phyloP scores from a whole-genome alignment of 1,140 invertebrate species.

The Aphelinus certus region DNA sequence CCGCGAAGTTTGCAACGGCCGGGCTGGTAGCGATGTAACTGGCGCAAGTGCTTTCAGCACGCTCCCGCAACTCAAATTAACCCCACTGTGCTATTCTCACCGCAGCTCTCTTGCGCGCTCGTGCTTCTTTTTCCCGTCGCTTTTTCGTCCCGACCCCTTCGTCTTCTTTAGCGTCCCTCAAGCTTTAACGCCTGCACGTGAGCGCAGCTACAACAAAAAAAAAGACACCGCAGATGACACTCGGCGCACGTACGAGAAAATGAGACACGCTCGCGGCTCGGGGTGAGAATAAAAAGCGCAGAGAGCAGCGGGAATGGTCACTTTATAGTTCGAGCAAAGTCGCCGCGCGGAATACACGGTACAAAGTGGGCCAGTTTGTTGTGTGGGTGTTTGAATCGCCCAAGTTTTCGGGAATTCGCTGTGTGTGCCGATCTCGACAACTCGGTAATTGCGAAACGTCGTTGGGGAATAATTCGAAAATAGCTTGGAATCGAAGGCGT shows the following conservation, averaged over 20 bases:
- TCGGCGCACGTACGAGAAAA: constrained; percentile 25
- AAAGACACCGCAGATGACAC: constrained; percentile 9
- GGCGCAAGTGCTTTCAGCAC: constrained; percentile 15
- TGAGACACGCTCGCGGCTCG: constrained; percentile 8
- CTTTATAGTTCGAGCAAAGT: too few species aligned
- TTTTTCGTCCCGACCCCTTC: not conserved
- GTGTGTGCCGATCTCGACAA: too few species aligned
- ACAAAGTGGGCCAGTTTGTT: too few species aligned
- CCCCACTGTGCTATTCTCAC: not conserved
- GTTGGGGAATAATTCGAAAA: too few species aligned
- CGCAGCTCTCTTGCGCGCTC: not conserved
- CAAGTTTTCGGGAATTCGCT: too few species aligned
- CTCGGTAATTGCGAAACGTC: too few species aligned
- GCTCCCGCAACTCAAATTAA: constrained; percentile 37
- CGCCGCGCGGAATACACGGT: too few species aligned
- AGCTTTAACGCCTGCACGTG: not conserved
- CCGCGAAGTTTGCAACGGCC: constrained; percentile 4
- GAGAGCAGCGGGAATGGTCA: too few species aligned
- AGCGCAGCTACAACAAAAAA: not conserved
- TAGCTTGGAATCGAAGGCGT: too few species aligned
- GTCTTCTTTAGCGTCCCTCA: constrained; percentile 6
- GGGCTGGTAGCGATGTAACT: constrained; percentile 10
- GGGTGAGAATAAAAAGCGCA: too few species aligned
- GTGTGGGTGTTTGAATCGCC: too few species aligned
- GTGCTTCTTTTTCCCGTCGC: not conserved